Conservation (phyloP, 2,113 vertebrate genomes). For the Manacus vitellinus region DNA sequence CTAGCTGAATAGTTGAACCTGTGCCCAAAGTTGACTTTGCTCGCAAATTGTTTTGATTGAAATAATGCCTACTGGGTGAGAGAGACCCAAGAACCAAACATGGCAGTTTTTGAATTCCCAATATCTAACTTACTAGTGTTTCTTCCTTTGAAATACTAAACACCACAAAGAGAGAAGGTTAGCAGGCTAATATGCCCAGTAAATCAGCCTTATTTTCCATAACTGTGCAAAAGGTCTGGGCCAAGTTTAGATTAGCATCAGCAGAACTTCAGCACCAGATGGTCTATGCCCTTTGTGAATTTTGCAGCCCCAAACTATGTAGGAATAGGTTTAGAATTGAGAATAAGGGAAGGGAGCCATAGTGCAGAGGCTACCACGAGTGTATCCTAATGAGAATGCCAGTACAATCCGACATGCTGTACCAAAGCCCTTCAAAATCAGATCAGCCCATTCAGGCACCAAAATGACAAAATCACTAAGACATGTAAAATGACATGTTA, state of each 20-base stretch:
- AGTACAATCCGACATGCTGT: neutral
- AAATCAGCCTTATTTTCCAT: neutral
- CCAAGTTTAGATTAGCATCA: neutral
- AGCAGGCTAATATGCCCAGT: neutral
- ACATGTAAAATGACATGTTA: neutral
- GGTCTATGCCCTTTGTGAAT: neutral
- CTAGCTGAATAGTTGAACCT: constrained; percentile 13
- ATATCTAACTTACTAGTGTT: neutral
- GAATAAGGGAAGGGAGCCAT: neutral
- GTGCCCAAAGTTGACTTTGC: neutral
- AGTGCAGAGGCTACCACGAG: accelerated
- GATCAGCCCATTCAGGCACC: accelerated
- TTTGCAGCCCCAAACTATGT: neutral
- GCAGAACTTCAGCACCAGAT: neutral
- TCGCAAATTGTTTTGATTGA: constrained; percentile 28
- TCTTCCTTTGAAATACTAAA: neutral
- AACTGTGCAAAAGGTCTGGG: neutral
- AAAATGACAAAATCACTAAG: neutral
- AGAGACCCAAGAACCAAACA: neutral
- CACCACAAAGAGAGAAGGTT: neutral
- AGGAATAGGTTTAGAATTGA: neutral
- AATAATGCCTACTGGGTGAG: neutral
- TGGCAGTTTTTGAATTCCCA: neutral
- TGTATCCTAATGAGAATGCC: neutral
- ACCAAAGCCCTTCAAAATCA: neutral